These are phyloP conservation scores for Brachionichthys hirsutus DNA, from an alignment of 2,113 vertebrate species.

Conservation along the genomic window DNA sequence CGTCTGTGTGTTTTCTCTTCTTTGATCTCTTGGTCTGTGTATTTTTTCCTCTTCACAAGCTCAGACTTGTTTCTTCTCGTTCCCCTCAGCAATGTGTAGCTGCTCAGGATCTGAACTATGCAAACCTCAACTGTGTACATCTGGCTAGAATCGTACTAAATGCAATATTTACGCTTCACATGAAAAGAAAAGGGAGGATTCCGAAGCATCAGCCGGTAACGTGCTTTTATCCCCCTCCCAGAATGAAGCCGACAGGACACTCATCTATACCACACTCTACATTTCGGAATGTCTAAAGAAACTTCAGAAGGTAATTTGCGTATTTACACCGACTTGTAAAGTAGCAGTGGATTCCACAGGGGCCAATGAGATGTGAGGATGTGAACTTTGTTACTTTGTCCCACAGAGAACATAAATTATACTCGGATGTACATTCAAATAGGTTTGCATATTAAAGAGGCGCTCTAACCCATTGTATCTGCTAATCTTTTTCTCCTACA, in stretches of 20 bases:
- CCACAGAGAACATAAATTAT: neutral
- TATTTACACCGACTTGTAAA: neutral
- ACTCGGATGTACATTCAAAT: too few relatives aligned
- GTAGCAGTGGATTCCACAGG: neutral
- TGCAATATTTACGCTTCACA: too few relatives aligned
- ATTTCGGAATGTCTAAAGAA: slow-evolving; percentile 98
- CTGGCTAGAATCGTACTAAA: neutral
- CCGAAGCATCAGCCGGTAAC: too few relatives aligned
- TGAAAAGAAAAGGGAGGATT: too few relatives aligned
- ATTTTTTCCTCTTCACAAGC: slow-evolving; percentile 46
- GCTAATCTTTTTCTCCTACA: slow-evolving; percentile 61
- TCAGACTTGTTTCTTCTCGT: slow-evolving; percentile 41
- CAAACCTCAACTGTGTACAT: neutral
- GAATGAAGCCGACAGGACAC: slow-evolving; percentile 97
- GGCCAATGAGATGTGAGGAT: neutral
- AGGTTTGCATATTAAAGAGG: too few relatives aligned
- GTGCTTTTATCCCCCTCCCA: slow-evolving; percentile 60
- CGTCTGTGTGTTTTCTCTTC: neutral
- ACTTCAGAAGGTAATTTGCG: slow-evolving; percentile 88
- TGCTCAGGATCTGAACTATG: neutral
- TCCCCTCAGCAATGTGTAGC: slow-evolving; percentile 29
- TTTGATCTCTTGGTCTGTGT: slow-evolving; percentile 5
- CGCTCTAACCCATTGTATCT: neutral
- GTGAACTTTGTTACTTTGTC: neutral
- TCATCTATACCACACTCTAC: slow-evolving; percentile 97